Evolutionary conservation across 1,140 invertebrate genomes (phyloP), one percentile per base, ranked within the genome.

Genomic region (Hycleus cichorii): DNA sequence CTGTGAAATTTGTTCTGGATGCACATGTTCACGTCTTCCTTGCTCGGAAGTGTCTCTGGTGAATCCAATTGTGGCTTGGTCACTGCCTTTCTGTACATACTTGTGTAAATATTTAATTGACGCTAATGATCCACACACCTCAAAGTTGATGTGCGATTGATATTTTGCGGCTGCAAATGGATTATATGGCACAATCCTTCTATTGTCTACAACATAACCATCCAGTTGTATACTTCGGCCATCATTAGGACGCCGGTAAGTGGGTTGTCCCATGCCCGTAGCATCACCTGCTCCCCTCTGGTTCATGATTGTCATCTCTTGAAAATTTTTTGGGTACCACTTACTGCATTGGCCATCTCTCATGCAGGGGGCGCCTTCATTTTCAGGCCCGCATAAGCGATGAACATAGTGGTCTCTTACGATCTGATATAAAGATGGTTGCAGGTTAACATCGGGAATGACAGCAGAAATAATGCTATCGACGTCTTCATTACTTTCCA

Each of bases 321-420:
- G 6, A 38, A 26, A 46, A 24, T 24, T 10, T 43, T 59, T 47
- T 3, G 53, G 25, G 10, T 38, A 39, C 27, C 5, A 18, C 43
- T 42, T 27, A 42, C 12, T 24, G 12, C 58, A 63, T 24, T 49
- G 47, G 12, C 51, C 55, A 12, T 58, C 50, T 11, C 24, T 32
- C 48, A 60, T 59, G 40, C 58, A 63, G 4, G 53, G 42, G 3
- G 54, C 32, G n/a, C 39, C 27, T 3, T 39, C 25, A 49, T 61
- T 54, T 9, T 27, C 6, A 24, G 40, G 26, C 42, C 77, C 77
- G 69, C 61, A 63, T 45, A 77, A 78, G 26, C 78, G 76, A 73
- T 81, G 79, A 49, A 79, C 75, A 77, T 79, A 78, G 49, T 74
- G 69, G 32, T 44, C 71, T 4, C 27, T 72, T 7, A 77, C 63